Base-by-base conservation (phyloP, 2,797 vertebrate species). In the Buphagus erythrorhynchus region DNA sequence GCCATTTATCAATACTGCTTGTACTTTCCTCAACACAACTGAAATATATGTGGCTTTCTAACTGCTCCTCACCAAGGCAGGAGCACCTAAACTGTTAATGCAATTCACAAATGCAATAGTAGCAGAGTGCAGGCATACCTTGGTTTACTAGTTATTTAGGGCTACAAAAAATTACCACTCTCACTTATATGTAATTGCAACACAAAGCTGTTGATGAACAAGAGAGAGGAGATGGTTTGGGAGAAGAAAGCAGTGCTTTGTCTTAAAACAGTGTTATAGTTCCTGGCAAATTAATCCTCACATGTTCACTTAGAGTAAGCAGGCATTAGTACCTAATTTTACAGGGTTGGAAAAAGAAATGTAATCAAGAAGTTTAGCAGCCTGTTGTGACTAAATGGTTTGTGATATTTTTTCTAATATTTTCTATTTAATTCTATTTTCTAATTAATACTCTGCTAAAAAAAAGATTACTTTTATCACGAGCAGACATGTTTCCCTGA, bases 381-480 rank as follows among this genome's bases (percentile, higher is more conserved):
- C 86, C 93, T 96, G 95, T 93, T 90, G 86, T 93, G 95, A 97
- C 82, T 96, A 95, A 97, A 94, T 76, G 92, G 79, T 84, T 62
- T 65, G 83, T 83, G 93, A 13, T 80, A 6, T 85, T 94, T 95
- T 97, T 95, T 33, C 43, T 12, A n/a, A n/a, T n/a, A n/a, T n/a
- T n/a, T n/a, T n/a, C n/a, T n/a, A n/a, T n/a, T n/a, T n/a, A n/a
- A n/a, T 88, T 97, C 90, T 95, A 88, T 95, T 97, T 91, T 96
- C 95, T 97, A 97, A 98, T 97, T 97, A 97, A 96, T 97, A 95
- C 73, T 96, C 86, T 92, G 93, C 93, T 94, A 97, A 82, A 97
- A 97, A 97, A 78, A 48, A 98, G 93, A 96, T 95, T 59, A 82
- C 95, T 97, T 95, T 95, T 95, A 97, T 97, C 95, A 93, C 5